Conservation (phyloP, 2,113 vertebrate genomes). For the Gopherus evgoodei region DNA sequence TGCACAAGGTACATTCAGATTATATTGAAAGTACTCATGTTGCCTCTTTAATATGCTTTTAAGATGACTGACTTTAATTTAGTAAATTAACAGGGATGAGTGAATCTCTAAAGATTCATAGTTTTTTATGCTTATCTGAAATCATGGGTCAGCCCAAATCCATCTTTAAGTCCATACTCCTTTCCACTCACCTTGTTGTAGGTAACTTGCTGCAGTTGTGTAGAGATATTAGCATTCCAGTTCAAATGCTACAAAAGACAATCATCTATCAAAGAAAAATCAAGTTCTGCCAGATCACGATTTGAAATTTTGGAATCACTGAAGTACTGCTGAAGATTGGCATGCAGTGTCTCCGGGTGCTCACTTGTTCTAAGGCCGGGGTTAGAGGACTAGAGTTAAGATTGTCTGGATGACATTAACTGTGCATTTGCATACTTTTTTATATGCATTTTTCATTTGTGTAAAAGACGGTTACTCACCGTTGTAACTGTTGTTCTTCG, state of each 20-base stretch:
- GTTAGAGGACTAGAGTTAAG: rapidly evolving
- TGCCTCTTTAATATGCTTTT: background rate
- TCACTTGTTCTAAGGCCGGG: background rate
- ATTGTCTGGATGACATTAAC: background rate
- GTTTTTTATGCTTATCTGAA: background rate
- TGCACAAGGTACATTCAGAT: background rate
- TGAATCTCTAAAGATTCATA: background rate
- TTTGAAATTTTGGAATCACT: background rate
- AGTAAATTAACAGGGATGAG: background rate
- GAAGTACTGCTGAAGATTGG: background rate
- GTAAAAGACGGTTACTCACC: too few species aligned
- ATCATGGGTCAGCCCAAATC: background rate
- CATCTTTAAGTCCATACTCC: background rate
- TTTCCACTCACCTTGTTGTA: background rate
- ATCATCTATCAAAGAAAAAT: rapidly evolving
- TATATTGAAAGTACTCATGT: background rate
- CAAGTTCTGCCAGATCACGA: background rate
- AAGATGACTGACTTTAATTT: background rate
- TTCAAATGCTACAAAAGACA: background rate
- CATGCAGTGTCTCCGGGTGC: background rate
- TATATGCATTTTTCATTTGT: background rate
- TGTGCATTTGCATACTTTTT: background rate
- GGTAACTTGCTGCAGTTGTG: background rate
- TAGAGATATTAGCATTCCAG: background rate
- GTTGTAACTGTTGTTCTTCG: too few species aligned